phyloP scores from a whole-genome alignment of 2,113 vertebrate genomes.

The Ailurus styani region DNA sequence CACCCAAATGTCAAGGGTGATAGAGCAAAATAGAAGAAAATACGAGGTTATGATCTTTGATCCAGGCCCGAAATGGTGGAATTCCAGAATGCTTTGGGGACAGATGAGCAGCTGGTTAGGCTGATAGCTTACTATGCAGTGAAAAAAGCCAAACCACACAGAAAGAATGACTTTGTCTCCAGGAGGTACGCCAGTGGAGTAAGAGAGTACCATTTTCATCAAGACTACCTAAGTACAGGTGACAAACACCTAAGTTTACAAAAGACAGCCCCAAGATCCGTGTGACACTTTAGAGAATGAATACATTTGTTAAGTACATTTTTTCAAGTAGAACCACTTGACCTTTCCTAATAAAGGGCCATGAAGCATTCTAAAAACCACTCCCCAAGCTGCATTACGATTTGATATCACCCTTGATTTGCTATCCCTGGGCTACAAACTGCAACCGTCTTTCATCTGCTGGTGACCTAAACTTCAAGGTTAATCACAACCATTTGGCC shows the following conservation, averaged over 20 bases:
- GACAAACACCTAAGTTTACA: conserved; percentile 19
- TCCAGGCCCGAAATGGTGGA: neutral
- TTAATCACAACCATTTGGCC: conserved; percentile 56
- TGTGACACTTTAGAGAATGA: neutral
- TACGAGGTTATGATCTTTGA: neutral
- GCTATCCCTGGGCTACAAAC: conserved; percentile 26
- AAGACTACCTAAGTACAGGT: neutral
- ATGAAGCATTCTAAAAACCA: conserved; percentile 39
- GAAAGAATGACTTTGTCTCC: neutral
- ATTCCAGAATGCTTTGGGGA: neutral
- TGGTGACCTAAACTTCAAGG: conserved; percentile 39
- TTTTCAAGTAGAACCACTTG: neutral
- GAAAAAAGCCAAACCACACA: neutral
- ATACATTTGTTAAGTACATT: neutral
- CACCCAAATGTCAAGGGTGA: neutral
- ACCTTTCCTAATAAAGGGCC: conserved; percentile 33
- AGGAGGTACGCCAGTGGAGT: neutral
- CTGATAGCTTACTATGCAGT: neutral
- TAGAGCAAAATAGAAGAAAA: conserved; percentile 18
- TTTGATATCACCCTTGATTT: conserved; percentile 40
- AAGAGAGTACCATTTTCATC: neutral
- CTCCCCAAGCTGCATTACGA: neutral
- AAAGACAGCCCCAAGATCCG: conserved; percentile 6
- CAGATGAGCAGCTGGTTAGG: neutral
- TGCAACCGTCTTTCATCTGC: conserved; percentile 46